Conservation (phyloP, 2,888 invertebrate genomes). For the Cantharis flavilabris region DNA sequence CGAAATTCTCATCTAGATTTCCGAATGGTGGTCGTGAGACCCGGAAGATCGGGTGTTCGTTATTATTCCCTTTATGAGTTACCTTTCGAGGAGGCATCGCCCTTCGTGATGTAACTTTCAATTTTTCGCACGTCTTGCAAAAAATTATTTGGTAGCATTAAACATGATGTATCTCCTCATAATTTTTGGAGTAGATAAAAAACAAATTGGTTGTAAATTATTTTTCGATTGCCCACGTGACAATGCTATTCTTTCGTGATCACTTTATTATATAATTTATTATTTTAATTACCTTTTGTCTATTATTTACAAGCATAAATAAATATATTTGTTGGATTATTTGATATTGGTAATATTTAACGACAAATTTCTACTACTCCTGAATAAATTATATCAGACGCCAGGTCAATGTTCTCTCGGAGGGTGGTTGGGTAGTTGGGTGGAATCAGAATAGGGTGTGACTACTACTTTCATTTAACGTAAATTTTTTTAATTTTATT, state of each 20-base stretch:
- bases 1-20: conserved; percentile 29
- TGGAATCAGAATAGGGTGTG: conserved; percentile 2
- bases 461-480: neutral
- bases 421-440: conserved; percentile 3
- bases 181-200: neutral
- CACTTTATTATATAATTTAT: neutral
- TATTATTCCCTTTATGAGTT: conserved; percentile 28
- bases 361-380: conserved; percentile 5
- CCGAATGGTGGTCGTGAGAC: conserved; percentile 27
- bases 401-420: conserved; percentile 10
- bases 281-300: neutral
- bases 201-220: neutral
- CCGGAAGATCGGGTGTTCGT: conserved; percentile 31
- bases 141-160: conserved; percentile 3
- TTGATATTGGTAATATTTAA: conserved; percentile 1
- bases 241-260: neutral
- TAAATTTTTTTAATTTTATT: neutral
- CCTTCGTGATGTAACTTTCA: conserved; percentile 22
- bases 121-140: conserved; percentile 21
- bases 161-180: neutral
- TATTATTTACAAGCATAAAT: neutral
- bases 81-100: conserved; percentile 17
- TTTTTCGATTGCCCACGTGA: neutral
- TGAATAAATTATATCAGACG: conserved; percentile 12
- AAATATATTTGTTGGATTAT: neutral